Conservation (phyloP, 2,888 invertebrate genomes). For the Coecobrya sp. region DNA sequence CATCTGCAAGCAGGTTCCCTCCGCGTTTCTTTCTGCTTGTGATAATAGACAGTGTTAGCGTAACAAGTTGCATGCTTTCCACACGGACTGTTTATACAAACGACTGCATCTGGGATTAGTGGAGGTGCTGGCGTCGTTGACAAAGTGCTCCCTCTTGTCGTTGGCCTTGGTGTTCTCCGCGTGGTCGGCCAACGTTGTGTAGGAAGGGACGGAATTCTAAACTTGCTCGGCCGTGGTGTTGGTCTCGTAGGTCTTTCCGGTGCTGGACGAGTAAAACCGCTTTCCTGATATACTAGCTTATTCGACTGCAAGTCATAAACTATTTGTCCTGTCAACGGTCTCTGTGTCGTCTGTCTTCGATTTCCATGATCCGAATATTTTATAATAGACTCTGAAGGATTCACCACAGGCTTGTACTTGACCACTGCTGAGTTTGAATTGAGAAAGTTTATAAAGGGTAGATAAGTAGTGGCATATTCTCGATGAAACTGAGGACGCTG, state of each 20-base stretch:
- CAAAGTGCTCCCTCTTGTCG: constrained; percentile 50
- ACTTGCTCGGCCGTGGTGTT: constrained; percentile 63
- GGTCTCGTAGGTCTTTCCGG: constrained; percentile 58
- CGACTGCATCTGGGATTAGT: constrained; percentile 73
- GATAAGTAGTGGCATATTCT: constrained; percentile 67
- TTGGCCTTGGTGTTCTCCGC: constrained; percentile 38
- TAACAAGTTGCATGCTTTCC: constrained; percentile 80
- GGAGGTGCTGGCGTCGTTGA: constrained; percentile 75
- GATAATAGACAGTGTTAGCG: constrained; percentile 76
- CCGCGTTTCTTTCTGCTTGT: constrained; percentile 70
- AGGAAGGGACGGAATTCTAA: constrained; percentile 73
- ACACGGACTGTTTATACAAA: constrained; percentile 80
- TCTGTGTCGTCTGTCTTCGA: constrained; percentile 55
- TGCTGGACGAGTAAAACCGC: constrained; percentile 59
- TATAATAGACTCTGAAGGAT: constrained; percentile 61
- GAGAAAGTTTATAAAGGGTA: constrained; percentile 72
- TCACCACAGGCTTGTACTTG: constrained; percentile 67
- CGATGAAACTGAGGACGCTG: constrained; percentile 54
- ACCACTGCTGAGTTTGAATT: constrained; percentile 59
- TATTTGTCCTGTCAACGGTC: constrained; percentile 63
- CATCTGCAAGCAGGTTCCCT: constrained; percentile 81
- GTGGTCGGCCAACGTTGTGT: constrained; percentile 72
- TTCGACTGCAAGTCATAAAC: constrained; percentile 71
- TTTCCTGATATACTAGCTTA: constrained; percentile 58
- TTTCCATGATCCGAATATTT: background rate